Conservation (phyloP, 2,888 invertebrate species). For the Philonicus albiceps region DNA sequence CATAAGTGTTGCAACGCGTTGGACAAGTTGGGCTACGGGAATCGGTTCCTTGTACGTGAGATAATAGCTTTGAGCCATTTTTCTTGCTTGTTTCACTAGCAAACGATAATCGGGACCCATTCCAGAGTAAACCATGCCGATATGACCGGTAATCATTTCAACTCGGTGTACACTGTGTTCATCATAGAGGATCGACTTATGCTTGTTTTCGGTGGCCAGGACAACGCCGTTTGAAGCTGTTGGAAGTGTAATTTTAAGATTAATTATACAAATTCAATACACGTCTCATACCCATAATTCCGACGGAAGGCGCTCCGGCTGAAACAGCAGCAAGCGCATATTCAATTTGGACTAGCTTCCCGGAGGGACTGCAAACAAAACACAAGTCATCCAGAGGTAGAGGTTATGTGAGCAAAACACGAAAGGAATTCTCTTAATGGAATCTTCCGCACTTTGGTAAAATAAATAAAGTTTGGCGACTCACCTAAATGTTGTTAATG, state of each 20-base stretch:
- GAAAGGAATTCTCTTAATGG: background rate
- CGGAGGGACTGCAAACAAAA: slow-evolving; percentile 84
- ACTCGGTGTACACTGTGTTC: slow-evolving; percentile 97
- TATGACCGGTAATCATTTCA: slow-evolving; percentile 92
- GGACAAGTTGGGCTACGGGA: slow-evolving; percentile 95
- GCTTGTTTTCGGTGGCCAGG: slow-evolving; percentile 98
- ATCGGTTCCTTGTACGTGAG: slow-evolving; percentile 93
- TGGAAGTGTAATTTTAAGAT: slow-evolving; percentile 45
- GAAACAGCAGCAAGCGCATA: slow-evolving; percentile 99
- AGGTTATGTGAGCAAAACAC: slow-evolving; percentile 42
- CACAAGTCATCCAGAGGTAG: slow-evolving; percentile 57
- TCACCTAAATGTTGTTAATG: slow-evolving; percentile 79
- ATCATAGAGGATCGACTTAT: slow-evolving; percentile 95
- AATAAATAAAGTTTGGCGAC: slow-evolving; percentile 34
- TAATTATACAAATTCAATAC: background rate
- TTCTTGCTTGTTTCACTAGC: slow-evolving; percentile 88
- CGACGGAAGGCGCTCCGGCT: slow-evolving; percentile 98
- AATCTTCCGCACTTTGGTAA: background rate
- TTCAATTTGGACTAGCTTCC: slow-evolving; percentile 99
- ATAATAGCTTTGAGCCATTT: slow-evolving; percentile 94
- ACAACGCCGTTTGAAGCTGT: slow-evolving; percentile 96
- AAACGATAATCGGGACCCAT: slow-evolving; percentile 94
- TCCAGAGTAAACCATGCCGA: slow-evolving; percentile 98
- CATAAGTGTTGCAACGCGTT: slow-evolving; percentile 96
- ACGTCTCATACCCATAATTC: slow-evolving; percentile 82